Base-by-base conservation (phyloP, 2,888 invertebrate genomes). In the Hydraecia micacea region DNA sequence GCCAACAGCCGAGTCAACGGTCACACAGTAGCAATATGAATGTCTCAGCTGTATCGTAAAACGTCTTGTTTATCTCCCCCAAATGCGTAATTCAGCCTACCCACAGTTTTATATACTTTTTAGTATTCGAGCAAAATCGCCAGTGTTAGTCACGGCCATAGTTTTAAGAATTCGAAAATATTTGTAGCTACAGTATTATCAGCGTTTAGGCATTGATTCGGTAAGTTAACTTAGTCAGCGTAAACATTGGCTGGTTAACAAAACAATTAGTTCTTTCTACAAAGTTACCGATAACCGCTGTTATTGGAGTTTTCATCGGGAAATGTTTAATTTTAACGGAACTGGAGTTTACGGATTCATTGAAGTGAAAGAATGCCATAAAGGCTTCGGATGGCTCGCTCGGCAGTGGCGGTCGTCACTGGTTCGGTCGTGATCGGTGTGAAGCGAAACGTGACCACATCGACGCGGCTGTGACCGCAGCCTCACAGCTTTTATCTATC, bases 1-100 rank as follows among this genome's bases (percentile, higher is more conserved):
- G 80, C 73, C 77, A 82, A 83, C 39, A 58, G 79, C 73, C 74
- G 80, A 87, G 83, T 83, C 80, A 73, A 82, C 75, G 83, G 81
- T 74, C 84, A 83, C 77, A 74, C 81, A 77, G 83, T 77, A 75
- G 75, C 79, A 76, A 84, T 83, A 87, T 85, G 83, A 87, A 89
- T 87, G 88, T 89, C 87, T 89, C 84, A 79, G 84, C 62, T 85
- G 86, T 66, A 80, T 87, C 90, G 87, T 92, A 91, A 92, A 92
- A 90, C 85, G 84, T 87, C 89, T 90, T 90, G 88, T 92, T 93
- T 92, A 91, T 90, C 88, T 89, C 86, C 80, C 80, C 81, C 70
- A 85, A 84, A 86, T 91, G 91, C 89, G 91, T 91, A 91, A 91
- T 85, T 79, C 76, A 60, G 42, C 73, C 81, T 77, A 73, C 75